A percentile compares a stretch with the other conserved stretches of the same genome.
Evolutionary conservation across 2,888 invertebrate species (phyloP).

Genomic region (Schrankia costaestrigalis): DNA sequence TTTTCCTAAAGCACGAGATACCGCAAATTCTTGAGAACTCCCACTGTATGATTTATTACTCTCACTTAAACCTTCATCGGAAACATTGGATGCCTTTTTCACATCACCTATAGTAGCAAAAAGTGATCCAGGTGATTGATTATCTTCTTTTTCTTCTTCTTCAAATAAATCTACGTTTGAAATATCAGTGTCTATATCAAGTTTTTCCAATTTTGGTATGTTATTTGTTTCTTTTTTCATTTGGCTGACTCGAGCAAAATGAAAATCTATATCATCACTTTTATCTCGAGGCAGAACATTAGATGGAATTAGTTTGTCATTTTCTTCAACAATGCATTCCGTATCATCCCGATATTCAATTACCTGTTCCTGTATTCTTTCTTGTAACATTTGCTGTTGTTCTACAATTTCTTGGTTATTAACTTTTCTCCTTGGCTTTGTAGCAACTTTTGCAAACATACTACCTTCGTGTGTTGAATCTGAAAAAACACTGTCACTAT

Average conservation of each 20-base stretch:
- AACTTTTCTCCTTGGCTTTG: constrained; percentile 67
- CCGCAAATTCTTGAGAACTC: constrained; percentile 91
- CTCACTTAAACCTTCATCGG: constrained; percentile 82
- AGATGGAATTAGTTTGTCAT: constrained; percentile 44
- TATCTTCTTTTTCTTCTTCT: constrained; percentile 82
- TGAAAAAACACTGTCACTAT: constrained; percentile 87
- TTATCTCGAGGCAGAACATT: constrained; percentile 64
- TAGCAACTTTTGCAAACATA: constrained; percentile 83
- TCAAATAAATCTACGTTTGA: constrained; percentile 81
- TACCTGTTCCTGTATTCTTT: constrained; percentile 66
- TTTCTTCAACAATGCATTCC: constrained; percentile 62
- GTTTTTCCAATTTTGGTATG: constrained; percentile 72
- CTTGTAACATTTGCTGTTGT: constrained; percentile 73
- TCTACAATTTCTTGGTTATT: constrained; percentile 75
- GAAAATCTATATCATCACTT: constrained; percentile 75
- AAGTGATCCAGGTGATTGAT: constrained; percentile 82
- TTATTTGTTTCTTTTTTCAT: constrained; percentile 66
- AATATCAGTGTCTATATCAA: constrained; percentile 81
- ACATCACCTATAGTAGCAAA: constrained; percentile 89
- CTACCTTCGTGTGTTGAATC: constrained; percentile 83
- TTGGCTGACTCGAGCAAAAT: constrained; percentile 78
- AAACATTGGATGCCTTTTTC: constrained; percentile 81
- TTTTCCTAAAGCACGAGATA: constrained; percentile 89
- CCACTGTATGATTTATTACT: constrained; percentile 80
- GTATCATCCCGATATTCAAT: constrained; percentile 57